Conservation (phyloP, 2,888 invertebrate species). For the Tenthredo livida region DNA sequence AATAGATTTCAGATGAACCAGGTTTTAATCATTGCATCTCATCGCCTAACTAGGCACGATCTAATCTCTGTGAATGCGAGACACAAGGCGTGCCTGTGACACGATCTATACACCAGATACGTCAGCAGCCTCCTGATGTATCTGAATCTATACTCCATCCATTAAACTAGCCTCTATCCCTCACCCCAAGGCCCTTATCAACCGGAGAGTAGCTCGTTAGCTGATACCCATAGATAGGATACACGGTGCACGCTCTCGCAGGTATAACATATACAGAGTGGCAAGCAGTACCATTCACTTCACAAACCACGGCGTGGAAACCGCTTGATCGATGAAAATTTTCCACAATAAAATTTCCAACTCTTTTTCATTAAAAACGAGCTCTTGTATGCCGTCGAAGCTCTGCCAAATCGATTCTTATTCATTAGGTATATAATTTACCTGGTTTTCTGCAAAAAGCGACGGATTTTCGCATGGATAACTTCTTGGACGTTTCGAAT, state of each 20-base stretch:
- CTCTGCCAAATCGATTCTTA: not conserved
- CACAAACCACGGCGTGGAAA: not conserved
- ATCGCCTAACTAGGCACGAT: slow-evolving; percentile 45
- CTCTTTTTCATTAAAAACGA: not conserved
- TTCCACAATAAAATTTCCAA: not conserved
- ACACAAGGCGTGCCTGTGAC: slow-evolving; percentile 56
- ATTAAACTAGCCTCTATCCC: slow-evolving; percentile 64
- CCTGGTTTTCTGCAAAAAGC: not conserved
- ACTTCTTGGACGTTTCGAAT: not conserved
- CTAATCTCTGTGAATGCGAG: slow-evolving; percentile 44
- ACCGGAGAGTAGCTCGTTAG: slow-evolving; percentile 44
- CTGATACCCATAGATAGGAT: slow-evolving; percentile 30
- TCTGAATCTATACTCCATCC: slow-evolving; percentile 74
- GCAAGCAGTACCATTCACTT: not conserved
- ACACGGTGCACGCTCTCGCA: not conserved
- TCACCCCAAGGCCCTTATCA: slow-evolving; percentile 40
- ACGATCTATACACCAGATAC: slow-evolving; percentile 72
- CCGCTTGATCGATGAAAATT: not conserved
- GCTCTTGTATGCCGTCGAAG: not conserved
- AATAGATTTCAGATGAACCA: slow-evolving; percentile 34
- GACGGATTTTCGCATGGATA: slow-evolving; percentile 25
- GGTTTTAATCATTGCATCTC: slow-evolving; percentile 36
- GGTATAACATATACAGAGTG: not conserved
- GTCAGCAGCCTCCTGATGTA: slow-evolving; percentile 70
- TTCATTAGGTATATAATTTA: slow-evolving; percentile 23